Conservation (phyloP, 2,888 invertebrate genomes). For the Lasioglossum marginatum region DNA sequence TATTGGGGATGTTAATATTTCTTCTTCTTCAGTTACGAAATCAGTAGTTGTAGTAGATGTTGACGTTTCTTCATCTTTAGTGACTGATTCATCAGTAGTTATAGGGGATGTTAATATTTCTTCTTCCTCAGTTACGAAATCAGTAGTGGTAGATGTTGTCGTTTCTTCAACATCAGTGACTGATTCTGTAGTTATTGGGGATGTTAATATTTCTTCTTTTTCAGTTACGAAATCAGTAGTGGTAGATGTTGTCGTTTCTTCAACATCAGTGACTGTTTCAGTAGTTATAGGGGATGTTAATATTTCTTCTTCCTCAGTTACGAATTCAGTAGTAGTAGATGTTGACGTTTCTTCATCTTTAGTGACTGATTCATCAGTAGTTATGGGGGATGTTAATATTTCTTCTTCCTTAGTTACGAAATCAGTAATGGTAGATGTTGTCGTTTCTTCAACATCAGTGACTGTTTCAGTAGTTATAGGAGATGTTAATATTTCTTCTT, state of each 20-base stretch:
- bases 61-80: not conserved
- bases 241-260: not conserved
- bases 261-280: not conserved
- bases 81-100: not conserved
- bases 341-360: accelerated
- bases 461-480: too few species aligned
- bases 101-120: not conserved
- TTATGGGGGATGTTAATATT: too few species aligned
- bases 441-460: too few species aligned
- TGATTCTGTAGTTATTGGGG: not conserved
- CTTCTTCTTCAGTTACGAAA: not conserved
- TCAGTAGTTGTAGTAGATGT: not conserved
- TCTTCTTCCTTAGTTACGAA: too few species aligned
- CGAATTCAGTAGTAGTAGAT: too few species aligned
- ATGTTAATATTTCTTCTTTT: not conserved
- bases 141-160: not conserved
- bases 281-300: not conserved
- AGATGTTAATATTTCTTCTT: too few species aligned
- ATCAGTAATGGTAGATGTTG: too few species aligned
- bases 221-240: not conserved
- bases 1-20: too few species aligned
- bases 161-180: not conserved
- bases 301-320: too few species aligned
- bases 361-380: too few species aligned
- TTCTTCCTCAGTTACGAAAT: not conserved